Evolutionary conservation across 2,888 invertebrate genomes (phyloP).

Genomic region (Tyria jacobaeae): DNA sequence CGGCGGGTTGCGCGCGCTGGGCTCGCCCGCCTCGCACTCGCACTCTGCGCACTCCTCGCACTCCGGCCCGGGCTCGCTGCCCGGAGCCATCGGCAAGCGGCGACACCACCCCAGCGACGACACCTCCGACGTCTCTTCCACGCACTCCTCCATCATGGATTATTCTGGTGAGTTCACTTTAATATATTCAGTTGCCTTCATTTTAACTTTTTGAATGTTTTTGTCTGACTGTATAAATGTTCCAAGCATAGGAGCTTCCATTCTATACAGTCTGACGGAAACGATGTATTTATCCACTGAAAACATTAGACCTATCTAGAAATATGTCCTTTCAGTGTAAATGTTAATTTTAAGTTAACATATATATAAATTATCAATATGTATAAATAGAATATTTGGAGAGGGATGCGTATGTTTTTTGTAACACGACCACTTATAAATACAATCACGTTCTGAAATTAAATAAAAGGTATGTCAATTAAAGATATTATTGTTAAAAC

Average conservation of each 20-base stretch:
- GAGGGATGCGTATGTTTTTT: neutral
- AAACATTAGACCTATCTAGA: neutral
- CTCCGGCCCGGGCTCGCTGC: slow-evolving; percentile 89
- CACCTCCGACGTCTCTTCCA: slow-evolving; percentile 94
- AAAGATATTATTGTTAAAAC: slow-evolving; percentile 7
- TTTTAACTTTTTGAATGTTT: neutral
- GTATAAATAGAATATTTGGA: neutral
- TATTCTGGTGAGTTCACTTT: slow-evolving; percentile 89
- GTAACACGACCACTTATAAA: neutral
- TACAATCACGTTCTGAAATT: slow-evolving; percentile 10
- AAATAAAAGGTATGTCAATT: slow-evolving; percentile 1
- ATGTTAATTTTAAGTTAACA: too few species aligned
- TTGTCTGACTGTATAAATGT: neutral
- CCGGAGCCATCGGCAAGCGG: slow-evolving; percentile 94
- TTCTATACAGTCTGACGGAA: neutral
- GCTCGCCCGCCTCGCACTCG: slow-evolving; percentile 89
- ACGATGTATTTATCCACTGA: neutral
- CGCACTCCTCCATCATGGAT: slow-evolving; percentile 94
- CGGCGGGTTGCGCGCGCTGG: slow-evolving; percentile 93
- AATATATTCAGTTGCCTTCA: neutral
- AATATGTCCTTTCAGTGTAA: neutral
- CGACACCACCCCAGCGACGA: slow-evolving; percentile 91
- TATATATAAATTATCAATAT: neutral
- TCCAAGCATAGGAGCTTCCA: neutral
- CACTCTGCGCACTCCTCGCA: slow-evolving; percentile 27